A percentile compares a stretch with the other conserved stretches of the same genome.
These are phyloP conservation scores for Characodon lateralis DNA, from an alignment of 2,797 vertebrate species.

Conservation along the genomic window DNA sequence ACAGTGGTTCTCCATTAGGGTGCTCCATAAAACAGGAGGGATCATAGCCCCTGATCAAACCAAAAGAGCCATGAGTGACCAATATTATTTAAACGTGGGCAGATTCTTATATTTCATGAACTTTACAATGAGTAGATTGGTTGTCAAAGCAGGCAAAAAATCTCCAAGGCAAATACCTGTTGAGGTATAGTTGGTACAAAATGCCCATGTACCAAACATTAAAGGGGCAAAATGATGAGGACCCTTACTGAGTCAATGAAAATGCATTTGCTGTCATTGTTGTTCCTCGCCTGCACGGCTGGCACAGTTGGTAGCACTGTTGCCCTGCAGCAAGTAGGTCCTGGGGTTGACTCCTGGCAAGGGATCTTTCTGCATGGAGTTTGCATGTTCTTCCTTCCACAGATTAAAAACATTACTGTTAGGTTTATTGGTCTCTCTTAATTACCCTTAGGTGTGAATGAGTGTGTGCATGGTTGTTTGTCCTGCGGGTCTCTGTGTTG, in stretches of 20 bases:
- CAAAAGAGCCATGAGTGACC: not conserved
- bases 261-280: not conserved
- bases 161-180: not conserved
- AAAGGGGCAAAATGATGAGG: not conserved
- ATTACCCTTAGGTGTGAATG: too few species aligned
- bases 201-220: not conserved
- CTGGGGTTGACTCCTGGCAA: too few species aligned
- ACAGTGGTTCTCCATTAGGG: not conserved
- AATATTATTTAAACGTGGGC: not conserved
- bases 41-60: not conserved
- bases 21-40: not conserved
- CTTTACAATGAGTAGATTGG: not conserved
- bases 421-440: too few species aligned
- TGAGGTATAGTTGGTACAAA: not conserved
- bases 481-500: too few species aligned
- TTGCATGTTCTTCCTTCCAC: too few species aligned
- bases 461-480: too few species aligned
- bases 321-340: too few species aligned
- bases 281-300: not conserved
- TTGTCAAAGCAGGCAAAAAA: constrained; percentile 1
- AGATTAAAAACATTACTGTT: too few species aligned
- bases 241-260: not conserved
- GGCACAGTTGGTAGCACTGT: too few species aligned
- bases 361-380: too few species aligned
- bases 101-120: not conserved